Evolutionary conservation across 2,888 invertebrate genomes (phyloP).

Genomic region (Eupelmus urozonus): DNA sequence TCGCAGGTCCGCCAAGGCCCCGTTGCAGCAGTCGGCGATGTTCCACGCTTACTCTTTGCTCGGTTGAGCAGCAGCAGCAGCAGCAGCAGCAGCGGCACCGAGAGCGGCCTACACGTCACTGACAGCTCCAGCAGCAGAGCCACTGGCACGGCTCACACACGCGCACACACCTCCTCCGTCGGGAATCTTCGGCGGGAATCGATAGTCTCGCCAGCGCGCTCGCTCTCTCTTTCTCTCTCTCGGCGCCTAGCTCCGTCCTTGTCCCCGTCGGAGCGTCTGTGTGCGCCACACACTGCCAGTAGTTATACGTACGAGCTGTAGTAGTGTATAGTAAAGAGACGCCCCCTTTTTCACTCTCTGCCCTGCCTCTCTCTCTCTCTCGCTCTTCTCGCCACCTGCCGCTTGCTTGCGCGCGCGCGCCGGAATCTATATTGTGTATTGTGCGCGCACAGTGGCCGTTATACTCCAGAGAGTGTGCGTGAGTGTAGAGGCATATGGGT

Average conservation of each 20-base stretch:
- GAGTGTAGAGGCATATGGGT: no score
- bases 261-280: no score
- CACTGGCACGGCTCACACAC: not conserved
- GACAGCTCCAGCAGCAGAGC: slow-evolving; percentile 41
- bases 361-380: not conserved
- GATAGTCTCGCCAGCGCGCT: slow-evolving; percentile 64
- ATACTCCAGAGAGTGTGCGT: no score
- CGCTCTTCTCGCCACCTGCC: not conserved
- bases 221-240: slow-evolving; percentile 8
- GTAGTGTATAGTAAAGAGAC: not conserved
- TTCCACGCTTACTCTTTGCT: no score
- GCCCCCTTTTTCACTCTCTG: not conserved
- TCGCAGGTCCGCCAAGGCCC: no score
- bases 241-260: no score
- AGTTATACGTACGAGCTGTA: no score
- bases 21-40: no score
- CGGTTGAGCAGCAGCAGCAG: no score
- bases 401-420: not conserved
- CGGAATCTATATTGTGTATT: no score
- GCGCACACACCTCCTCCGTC: slow-evolving; percentile 54
- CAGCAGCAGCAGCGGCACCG: not conserved
- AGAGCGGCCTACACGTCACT: slow-evolving; percentile 33
- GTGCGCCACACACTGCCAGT: no score
- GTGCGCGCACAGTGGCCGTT: no score
- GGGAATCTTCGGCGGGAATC: slow-evolving; percentile 71